These are phyloP conservation scores for Pangasius macronema DNA, from an alignment of 2,797 vertebrate genomes.

Conservation along the genomic window DNA sequence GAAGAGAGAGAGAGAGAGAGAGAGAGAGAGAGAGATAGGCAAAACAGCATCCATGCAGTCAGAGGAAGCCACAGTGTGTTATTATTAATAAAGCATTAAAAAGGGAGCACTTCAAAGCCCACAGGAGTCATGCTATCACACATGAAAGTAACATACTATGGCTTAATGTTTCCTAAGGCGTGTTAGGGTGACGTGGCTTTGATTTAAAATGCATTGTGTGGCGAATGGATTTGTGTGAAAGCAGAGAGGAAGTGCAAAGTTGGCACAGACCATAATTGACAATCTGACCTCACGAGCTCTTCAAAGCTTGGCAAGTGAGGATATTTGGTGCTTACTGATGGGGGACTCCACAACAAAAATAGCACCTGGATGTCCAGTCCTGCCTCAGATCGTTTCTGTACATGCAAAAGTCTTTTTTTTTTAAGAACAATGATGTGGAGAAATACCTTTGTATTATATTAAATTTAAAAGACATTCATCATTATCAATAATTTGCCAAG, in stretches of 20 bases:
- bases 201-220: slow-evolving; percentile 84
- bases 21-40: slow-evolving; percentile 33
- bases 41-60: slow-evolving; percentile 64
- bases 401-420: not conserved
- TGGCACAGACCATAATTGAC: slow-evolving; percentile 76
- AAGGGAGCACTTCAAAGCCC: slow-evolving; percentile 81
- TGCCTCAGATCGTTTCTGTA: not conserved
- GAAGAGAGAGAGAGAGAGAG: slow-evolving; percentile 42
- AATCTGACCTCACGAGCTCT: slow-evolving; percentile 78
- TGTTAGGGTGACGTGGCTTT: slow-evolving; percentile 78
- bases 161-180: slow-evolving; percentile 83
- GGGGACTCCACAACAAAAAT: slow-evolving; percentile 54
- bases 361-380: slow-evolving; percentile 52
- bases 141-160: slow-evolving; percentile 82
- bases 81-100: slow-evolving; percentile 82
- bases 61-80: slow-evolving; percentile 69
- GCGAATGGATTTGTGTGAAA: slow-evolving; percentile 80
- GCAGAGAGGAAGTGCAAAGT: slow-evolving; percentile 64
- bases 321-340: slow-evolving; percentile 67
- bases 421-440: not conserved
- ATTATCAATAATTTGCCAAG: not conserved
- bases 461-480: not conserved
- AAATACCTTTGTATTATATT: not conserved
- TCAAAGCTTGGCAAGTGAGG: slow-evolving; percentile 73
- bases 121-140: slow-evolving; percentile 78